These are phyloP conservation scores for Agriopis aurantiaria DNA, from an alignment of 2,888 invertebrate species.

Conservation along the genomic window DNA sequence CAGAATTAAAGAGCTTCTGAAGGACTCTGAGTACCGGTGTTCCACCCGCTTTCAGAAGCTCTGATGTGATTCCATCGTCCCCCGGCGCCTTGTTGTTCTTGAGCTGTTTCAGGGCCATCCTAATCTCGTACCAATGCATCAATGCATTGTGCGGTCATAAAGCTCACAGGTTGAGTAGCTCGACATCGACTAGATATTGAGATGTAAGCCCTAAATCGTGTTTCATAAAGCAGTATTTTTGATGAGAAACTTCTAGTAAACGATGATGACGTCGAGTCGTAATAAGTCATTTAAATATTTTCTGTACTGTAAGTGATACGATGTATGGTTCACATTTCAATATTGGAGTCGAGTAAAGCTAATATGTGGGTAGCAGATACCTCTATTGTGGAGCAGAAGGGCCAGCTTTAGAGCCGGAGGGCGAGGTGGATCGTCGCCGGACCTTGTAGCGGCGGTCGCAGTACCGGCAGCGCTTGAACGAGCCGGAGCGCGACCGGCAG, in stretches of 20 bases:
- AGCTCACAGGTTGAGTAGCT: not conserved
- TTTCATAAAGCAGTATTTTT: not conserved
- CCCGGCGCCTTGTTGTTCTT: no score
- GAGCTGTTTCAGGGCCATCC: no score
- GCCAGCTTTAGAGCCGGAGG: not conserved
- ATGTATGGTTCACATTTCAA: not conserved
- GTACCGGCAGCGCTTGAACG: conserved; percentile 58
- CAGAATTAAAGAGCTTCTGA: no score
- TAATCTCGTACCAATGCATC: no score
- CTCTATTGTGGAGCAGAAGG: conserved; percentile 3
- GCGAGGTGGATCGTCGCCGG: conserved; percentile 32
- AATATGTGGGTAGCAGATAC: not conserved
- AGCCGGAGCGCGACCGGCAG: conserved; percentile 57
- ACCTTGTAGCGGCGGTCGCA: conserved; percentile 58
- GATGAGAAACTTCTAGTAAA: not conserved
- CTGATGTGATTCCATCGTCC: no score
- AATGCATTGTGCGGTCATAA: not conserved
- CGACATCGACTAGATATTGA: not conserved
- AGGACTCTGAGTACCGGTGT: no score
- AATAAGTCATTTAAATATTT: not conserved
- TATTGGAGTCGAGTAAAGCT: not conserved
- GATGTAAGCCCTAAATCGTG: not conserved
- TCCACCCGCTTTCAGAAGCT: no score
- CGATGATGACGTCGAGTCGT: not conserved
- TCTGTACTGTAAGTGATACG: not conserved